Base-by-base conservation (phyloP, 2,888 invertebrate genomes). In the Plusia festucae region DNA sequence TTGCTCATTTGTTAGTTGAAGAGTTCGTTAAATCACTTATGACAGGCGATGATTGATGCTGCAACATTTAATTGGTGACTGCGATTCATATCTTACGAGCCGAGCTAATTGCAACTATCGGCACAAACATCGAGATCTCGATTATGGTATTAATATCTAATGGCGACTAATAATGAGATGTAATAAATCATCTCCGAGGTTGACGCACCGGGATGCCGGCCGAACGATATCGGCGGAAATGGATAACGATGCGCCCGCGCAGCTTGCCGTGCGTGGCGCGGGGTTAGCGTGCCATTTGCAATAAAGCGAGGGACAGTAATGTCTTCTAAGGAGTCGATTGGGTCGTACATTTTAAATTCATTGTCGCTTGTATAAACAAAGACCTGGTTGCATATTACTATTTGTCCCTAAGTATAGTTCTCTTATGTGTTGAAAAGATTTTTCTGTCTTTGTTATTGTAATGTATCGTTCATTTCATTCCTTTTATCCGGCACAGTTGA, bases 201-300 rank as follows among this genome's bases (percentile, higher is more conserved):
- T 87, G 85, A 85, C 83, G 80, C 73, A 74, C 74, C 77, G 76
- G 73, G 78, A 76, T 76, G 73, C 60, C 74, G 83, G 75, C 81
- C 81, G 84, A 82, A 81, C 75, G 85, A 85, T 89, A 88, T 85
- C 86, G 86, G 73, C 86, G 90, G 91, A 91, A 90, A 87, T 90
- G 88, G 85, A 87, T 90, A 91, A 88, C 82, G 85, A 85, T 79
- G 85, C 83, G 82, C 84, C 82, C 80, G 85, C 83, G 74, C 80
- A 74, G 78, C 75, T 76, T 73, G 59, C 80, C 70, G 61, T 65
- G 62, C 65, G 65, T 64, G 30, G 62, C 60, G 70, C 70, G 59
- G 74, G 73, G 75, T 79, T 80, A 76, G 76, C 73, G 68, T 77
- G 79, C 75, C 78, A 73, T 78, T 79, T 66, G 72, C 74, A 76